These are phyloP conservation scores for Lithophane semibrunnea DNA, from an alignment of 2,888 invertebrate genomes.

Conservation along the genomic window DNA sequence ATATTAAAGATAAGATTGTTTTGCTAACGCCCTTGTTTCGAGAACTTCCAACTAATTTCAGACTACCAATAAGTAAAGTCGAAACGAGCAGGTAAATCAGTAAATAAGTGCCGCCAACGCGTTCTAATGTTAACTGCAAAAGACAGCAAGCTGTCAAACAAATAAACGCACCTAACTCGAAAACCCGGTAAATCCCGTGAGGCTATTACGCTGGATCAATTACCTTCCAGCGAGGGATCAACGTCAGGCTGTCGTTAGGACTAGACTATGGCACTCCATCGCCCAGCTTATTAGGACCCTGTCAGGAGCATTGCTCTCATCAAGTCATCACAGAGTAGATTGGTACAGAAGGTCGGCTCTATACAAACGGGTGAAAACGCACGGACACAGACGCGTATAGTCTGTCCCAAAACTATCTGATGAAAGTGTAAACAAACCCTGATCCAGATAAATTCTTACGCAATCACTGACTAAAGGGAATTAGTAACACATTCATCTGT, in stretches of 20 bases:
- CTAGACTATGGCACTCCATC: slow-evolving; percentile 46
- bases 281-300: slow-evolving; percentile 38
- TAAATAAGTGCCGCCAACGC: not conserved
- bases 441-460: not conserved
- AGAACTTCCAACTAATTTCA: not conserved
- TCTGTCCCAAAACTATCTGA: not conserved
- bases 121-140: slow-evolving; percentile 7
- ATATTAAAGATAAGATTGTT: not conserved
- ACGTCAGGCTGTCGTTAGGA: slow-evolving; percentile 27
- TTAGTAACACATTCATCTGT: no score
- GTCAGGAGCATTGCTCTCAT: slow-evolving; percentile 41
- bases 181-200: slow-evolving; percentile 13
- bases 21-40: not conserved
- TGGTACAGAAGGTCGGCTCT: slow-evolving; percentile 8
- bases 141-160: slow-evolving; percentile 32
- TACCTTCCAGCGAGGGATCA: slow-evolving; percentile 48
- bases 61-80: not conserved
- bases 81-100: not conserved
- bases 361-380: not conserved
- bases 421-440: not conserved
- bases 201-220: slow-evolving; percentile 39
- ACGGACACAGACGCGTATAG: not conserved
- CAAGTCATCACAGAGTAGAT: not conserved
- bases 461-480: no score
- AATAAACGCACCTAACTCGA: slow-evolving; percentile 10